A percentile compares a stretch with the other conserved stretches of the same genome.
Evolutionary conservation across 35 echinoderm and acorn worm genomes (phyloP).

Genomic region (Lytechinus variegatus): DNA sequence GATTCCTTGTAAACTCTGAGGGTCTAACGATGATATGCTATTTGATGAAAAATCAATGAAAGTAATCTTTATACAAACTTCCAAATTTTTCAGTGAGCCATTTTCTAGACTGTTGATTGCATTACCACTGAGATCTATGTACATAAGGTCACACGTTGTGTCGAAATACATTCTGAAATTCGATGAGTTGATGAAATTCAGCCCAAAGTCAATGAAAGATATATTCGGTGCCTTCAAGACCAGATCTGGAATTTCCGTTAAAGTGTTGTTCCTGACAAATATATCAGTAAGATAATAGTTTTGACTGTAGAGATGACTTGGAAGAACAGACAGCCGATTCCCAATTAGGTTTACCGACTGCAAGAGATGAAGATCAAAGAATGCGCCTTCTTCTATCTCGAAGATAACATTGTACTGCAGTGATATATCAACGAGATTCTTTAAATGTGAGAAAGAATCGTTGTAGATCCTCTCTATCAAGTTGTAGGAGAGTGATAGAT

Average conservation of each 20-base stretch:
- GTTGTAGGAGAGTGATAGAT: not conserved
- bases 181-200: not conserved
- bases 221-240: not conserved
- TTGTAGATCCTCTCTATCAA: not conserved
- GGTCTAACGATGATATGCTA: not conserved
- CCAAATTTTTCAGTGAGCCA: not conserved
- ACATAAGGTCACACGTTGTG: not conserved
- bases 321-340: not conserved
- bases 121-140: not conserved
- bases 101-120: not conserved
- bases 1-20: not conserved
- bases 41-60: not conserved
- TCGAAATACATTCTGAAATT: not conserved
- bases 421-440: not conserved
- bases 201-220: not conserved
- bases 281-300: not conserved
- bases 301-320: not conserved
- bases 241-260: not conserved
- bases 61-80: not conserved
- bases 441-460: not conserved
- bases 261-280: not conserved
- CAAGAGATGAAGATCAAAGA: not conserved
- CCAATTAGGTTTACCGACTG: slow-evolving; percentile 28
- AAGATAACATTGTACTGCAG: not conserved
- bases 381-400: slow-evolving; percentile 6